Evolutionary conservation across 2,797 vertebrate genomes (phyloP).

Genomic region (Pagetopsis macropterus): DNA sequence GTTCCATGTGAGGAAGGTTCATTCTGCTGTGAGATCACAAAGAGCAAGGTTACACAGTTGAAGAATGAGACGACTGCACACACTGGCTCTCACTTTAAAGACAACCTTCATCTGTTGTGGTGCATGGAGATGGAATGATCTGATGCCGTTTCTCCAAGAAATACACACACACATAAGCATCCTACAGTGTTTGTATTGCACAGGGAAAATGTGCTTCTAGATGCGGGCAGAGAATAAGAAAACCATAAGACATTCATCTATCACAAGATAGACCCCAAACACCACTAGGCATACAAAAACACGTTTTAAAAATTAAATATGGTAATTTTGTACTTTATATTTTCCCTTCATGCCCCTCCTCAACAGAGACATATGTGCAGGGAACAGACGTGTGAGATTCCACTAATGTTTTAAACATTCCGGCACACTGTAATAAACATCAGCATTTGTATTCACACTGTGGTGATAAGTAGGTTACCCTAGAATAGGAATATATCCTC

Average conservation of each 20-base stretch:
- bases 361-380: constrained; percentile 27
- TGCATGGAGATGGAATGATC: constrained; percentile 44
- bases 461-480: constrained; percentile 79
- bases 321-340: constrained; percentile 2
- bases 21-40: constrained; percentile 56
- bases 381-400: constrained; percentile 55
- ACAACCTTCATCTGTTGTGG: constrained; percentile 47
- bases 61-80: constrained; percentile 53
- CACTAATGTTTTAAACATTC: constrained; percentile 74
- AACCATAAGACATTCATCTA: constrained; percentile 25
- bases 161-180: constrained; percentile 30
- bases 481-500: constrained; percentile 74
- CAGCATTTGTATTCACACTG: constrained; percentile 73
- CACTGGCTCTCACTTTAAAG: constrained; percentile 32
- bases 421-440: constrained; percentile 70
- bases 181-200: constrained; percentile 29
- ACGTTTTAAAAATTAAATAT: constrained; percentile 28
- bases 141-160: constrained; percentile 23
- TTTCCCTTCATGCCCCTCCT: constrained; percentile 20
- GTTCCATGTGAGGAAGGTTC: constrained; percentile 47
- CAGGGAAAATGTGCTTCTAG: constrained; percentile 14
- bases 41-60: constrained; percentile 57
- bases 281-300: background rate
- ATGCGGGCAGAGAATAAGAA: constrained; percentile 20
- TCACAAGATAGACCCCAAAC: constrained; percentile 40